Conservation (phyloP, 1,140 invertebrate species). For the Drosophila chauvacae region DNA sequence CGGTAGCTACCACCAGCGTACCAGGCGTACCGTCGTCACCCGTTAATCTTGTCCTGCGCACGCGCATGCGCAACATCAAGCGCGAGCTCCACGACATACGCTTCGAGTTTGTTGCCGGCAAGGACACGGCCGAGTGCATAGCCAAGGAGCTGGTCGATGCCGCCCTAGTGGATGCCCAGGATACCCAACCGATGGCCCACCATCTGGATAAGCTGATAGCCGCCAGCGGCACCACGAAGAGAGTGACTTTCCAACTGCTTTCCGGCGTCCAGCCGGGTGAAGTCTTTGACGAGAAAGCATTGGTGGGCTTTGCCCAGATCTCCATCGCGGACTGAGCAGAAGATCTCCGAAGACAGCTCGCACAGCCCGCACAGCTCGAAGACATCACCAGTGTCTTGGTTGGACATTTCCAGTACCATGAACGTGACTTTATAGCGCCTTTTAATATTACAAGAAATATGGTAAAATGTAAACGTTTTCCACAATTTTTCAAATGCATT, state of each 20-base stretch:
- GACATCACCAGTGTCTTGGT: too few species aligned
- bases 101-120: conserved; percentile 96
- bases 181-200: conserved; percentile 95
- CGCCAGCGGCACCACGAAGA: conserved; percentile 86
- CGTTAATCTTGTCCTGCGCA: conserved; percentile 91
- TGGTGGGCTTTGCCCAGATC: conserved; percentile 98
- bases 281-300: conserved; percentile 95
- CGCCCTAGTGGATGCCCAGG: conserved; percentile 96
- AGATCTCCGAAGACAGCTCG: not conserved
- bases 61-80: conserved; percentile 92
- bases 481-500: too few species aligned
- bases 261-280: conserved; percentile 90
- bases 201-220: conserved; percentile 97
- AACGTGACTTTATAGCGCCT: not conserved
- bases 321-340: conserved; percentile 89
- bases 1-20: conserved; percentile 27
- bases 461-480: not conserved
- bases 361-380: not conserved
- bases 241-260: conserved; percentile 95
- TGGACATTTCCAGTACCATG: too few species aligned
- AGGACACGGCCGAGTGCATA: conserved; percentile 97
- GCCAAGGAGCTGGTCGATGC: conserved; percentile 97
- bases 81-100: conserved; percentile 98
- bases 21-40: conserved; percentile 66
- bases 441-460: not conserved